A percentile compares a stretch with the other conserved stretches of the same genome.
Evolutionary conservation across 2,113 vertebrate species (phyloP).

Genomic region (Microcebus lehilahytsara): DNA sequence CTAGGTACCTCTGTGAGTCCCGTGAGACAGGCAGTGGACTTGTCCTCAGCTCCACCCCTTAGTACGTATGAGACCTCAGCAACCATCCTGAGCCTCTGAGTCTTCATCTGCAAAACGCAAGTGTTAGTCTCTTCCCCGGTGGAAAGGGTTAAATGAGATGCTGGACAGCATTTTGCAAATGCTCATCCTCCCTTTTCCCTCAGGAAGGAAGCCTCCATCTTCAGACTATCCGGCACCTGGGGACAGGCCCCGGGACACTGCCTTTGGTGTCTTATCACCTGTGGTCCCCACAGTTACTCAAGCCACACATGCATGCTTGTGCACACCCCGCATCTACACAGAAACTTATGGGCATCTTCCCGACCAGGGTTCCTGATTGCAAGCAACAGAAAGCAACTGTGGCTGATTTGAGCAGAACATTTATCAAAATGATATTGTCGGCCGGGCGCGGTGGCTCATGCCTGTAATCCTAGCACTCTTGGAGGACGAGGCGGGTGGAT

Average conservation of each 20-base stretch:
- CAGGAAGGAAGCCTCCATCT: background rate
- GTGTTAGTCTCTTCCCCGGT: background rate
- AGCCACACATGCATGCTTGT: rapidly evolving
- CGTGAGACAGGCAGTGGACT: background rate
- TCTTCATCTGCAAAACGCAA: background rate
- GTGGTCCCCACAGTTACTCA: background rate
- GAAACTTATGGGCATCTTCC: background rate
- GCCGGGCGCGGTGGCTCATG: no score
- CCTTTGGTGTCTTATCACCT: background rate
- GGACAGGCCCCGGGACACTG: background rate
- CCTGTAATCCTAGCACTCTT: no score
- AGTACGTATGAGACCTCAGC: background rate
- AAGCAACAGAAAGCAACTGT: background rate
- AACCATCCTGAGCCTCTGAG: background rate
- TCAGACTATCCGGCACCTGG: background rate
- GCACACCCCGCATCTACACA: background rate
- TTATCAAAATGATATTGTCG: background rate
- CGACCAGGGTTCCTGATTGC: background rate
- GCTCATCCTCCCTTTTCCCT: background rate
- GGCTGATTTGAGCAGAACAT: background rate
- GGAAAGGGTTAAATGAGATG: background rate
- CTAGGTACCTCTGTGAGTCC: background rate
- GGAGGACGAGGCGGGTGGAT: no score
- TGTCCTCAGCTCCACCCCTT: background rate
- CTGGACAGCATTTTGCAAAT: background rate